Evolutionary conservation across 53 echinoderm and acorn worm genomes (phyloP), one percentile per base, ranked within the genome.

Genomic region (Hippasteria phrygiana): DNA sequence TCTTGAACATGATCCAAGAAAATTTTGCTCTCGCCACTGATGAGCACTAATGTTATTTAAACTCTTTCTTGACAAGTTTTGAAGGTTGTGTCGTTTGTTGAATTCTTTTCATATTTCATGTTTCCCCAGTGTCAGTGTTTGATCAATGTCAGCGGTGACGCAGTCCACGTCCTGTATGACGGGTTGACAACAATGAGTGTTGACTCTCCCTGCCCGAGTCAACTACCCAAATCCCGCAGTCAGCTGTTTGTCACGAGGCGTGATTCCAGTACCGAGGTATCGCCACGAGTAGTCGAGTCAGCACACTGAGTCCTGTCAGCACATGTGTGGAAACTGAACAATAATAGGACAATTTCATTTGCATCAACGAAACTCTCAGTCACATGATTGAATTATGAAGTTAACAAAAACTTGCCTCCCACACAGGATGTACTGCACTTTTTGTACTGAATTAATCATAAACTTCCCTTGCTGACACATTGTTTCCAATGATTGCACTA

Each of bases 61-160:
- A n/a, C n/a, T n/a, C n/a, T n/a, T n/a, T n/a, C n/a, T 45, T 75
- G 39, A 22, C 43, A 45, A 75, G 4, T 59, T 26, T 35, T 27
- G 20, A 42, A 14, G 22, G 13, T 18, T 72, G 48, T n/a, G 66
- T 48, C 14, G 42, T 40, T 10, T n/a, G 18, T 38, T n/a, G n/a
- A n/a, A n/a, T 40, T 42, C 10, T 74, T 28, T 32, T 16, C 43
- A 34, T 0, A n/a, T 10, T 43, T 65, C 43, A 74, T 37, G 18
- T 14, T 26, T 46, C 87, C 87, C n/a, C 90, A 97, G 97, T 97
- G 97, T 48, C 97, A 97, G 70, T 95, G 97, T 84, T 73, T 97
- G 69, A 94, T 97, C 75, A 95, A 97, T 47, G 97, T 97, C 5
- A 92, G 90, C 74, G 97, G 97, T 75, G 97, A 97, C 87, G 94